Conservation (phyloP, 2,888 invertebrate species). For the Gastracanthus pulcherrimus region DNA sequence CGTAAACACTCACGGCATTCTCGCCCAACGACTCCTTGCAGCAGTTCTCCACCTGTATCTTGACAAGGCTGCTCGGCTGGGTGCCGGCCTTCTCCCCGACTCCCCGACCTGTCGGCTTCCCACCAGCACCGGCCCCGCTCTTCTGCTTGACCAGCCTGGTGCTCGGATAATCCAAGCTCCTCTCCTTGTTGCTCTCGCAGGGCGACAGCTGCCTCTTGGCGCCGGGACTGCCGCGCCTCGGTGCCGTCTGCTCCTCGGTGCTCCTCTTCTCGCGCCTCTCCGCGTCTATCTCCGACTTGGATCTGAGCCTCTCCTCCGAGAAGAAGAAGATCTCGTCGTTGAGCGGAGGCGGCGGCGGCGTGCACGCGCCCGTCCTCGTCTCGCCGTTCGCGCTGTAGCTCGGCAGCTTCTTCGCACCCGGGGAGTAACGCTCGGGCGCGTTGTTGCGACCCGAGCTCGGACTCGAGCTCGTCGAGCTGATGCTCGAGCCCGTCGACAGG, state of each 20-base stretch:
- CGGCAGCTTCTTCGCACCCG: slow-evolving; percentile 57
- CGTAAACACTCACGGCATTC: no score
- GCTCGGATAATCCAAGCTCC: slow-evolving; percentile 51
- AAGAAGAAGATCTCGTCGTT: slow-evolving; percentile 70
- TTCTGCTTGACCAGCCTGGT: slow-evolving; percentile 14
- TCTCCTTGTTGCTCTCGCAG: slow-evolving; percentile 50
- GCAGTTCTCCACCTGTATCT: slow-evolving; percentile 70
- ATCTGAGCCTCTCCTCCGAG: slow-evolving; percentile 62
- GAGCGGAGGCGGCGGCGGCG: no score
- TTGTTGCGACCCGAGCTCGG: slow-evolving; percentile 40
- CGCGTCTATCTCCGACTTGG: slow-evolving; percentile 2
- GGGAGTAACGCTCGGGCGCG: no score
- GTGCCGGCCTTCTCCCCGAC: not conserved
- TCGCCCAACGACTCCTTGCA: slow-evolving; percentile 47
- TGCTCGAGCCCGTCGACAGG: slow-evolving; percentile 41
- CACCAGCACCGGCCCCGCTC: slow-evolving; percentile 7
- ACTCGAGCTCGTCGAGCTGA: slow-evolving; percentile 44
- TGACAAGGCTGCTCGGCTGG: slow-evolving; percentile 43
- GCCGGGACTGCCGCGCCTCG: not conserved
- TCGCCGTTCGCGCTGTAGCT: slow-evolving; percentile 64
- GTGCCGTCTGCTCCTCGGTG: not conserved
- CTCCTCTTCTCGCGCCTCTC: slow-evolving; percentile 32
- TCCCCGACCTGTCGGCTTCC: no score
- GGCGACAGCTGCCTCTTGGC: slow-evolving; percentile 9
- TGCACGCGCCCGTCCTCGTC: no score